phyloP scores from a whole-genome alignment of 2,888 invertebrate genomes.

The Andrena chrysosceles region DNA sequence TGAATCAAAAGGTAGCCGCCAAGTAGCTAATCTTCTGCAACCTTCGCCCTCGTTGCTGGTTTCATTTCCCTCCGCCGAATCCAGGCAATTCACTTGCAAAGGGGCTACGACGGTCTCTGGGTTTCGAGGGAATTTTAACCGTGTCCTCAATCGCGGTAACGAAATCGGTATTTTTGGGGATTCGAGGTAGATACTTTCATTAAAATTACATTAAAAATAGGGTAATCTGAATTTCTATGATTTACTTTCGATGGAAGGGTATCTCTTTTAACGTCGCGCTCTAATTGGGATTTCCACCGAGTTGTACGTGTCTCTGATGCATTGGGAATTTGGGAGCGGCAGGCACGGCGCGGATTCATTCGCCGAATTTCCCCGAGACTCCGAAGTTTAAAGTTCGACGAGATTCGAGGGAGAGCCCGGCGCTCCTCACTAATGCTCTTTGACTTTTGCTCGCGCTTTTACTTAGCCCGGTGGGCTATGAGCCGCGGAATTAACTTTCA shows the following conservation, averaged over 20 bases:
- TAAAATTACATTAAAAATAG: too few relatives aligned
- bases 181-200: too few relatives aligned
- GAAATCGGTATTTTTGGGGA: too few relatives aligned
- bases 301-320: neutral
- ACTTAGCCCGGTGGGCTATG: conserved; percentile 6
- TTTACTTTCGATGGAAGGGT: too few relatives aligned
- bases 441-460: conserved; percentile 38
- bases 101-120: conserved; percentile 1
- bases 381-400: conserved; percentile 22
- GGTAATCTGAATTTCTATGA: too few relatives aligned
- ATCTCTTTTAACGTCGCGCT: too few relatives aligned
- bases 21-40: conserved; percentile 48
- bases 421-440: conserved; percentile 37
- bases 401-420: neutral
- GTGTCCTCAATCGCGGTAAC: too few relatives aligned
- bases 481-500: conserved; percentile 32
- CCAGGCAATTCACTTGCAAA: conserved; percentile 37
- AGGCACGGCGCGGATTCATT: neutral
- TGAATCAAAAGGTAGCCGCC: conserved; percentile 59
- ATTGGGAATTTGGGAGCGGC: neutral
- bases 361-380: neutral
- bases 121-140: conserved; percentile 5
- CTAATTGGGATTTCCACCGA: neutral
- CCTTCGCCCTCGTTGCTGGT: conserved; percentile 51
- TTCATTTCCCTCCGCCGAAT: conserved; percentile 42